Conservation (phyloP, 2,797 vertebrate species). For the Acanthiza pusilla region DNA sequence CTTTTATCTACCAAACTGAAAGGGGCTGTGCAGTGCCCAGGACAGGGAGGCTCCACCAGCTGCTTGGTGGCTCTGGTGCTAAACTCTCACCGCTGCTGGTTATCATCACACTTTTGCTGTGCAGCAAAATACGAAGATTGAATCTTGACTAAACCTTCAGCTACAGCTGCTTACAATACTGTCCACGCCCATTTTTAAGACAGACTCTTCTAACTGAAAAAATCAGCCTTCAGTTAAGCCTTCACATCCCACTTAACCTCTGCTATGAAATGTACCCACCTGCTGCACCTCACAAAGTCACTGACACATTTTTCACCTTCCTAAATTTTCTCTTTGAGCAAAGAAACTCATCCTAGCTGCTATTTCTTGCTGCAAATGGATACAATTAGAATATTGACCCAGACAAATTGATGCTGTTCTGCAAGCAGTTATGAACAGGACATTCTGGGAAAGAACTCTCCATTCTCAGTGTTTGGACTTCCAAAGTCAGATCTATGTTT, state of each 20-base stretch:
- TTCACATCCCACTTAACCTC: background rate
- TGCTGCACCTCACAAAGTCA: background rate
- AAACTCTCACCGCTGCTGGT: background rate
- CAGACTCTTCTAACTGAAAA: background rate
- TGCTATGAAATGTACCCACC: background rate
- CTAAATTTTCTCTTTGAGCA: background rate
- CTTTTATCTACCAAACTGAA: background rate
- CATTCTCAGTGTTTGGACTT: background rate
- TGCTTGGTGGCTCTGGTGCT: background rate
- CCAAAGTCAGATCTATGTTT: background rate
- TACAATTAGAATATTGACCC: background rate
- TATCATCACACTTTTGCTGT: background rate
- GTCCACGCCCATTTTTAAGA: background rate
- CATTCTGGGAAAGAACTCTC: background rate
- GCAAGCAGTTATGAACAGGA: background rate
- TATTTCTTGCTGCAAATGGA: background rate
- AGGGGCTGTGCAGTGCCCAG: background rate
- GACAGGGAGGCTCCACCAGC: background rate
- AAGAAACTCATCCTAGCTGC: background rate
- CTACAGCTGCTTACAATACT: background rate
- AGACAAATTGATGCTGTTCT: background rate
- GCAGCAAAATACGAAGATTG: background rate
- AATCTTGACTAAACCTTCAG: background rate
- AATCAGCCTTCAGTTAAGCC: background rate
- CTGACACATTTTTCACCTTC: background rate